Evolutionary conservation across 1,140 invertebrate genomes (phyloP).

Genomic region (Drosophila nannoptera): DNA sequence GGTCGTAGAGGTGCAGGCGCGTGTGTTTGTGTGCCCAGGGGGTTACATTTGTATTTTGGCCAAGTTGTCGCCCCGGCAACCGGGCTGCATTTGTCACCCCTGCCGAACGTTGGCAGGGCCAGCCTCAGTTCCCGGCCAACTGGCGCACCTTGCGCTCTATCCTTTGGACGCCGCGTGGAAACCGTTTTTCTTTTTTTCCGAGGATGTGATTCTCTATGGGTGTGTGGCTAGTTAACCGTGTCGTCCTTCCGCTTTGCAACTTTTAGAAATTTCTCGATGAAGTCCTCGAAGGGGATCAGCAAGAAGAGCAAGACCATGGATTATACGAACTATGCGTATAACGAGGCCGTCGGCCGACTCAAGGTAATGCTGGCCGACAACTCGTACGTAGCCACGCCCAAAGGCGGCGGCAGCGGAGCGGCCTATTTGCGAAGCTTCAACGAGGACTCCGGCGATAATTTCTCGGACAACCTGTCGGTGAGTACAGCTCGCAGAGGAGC

Average conservation of each 20-base stretch:
- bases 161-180: slow-evolving; percentile 12
- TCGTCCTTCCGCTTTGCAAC: slow-evolving; percentile 13
- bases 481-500: slow-evolving; percentile 7
- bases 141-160: slow-evolving; percentile 20
- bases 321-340: slow-evolving; percentile 89
- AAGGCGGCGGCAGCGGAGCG: slow-evolving; percentile 47
- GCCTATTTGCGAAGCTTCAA: slow-evolving; percentile 78
- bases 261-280: slow-evolving; percentile 77
- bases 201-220: slow-evolving; percentile 54
- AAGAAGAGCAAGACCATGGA: slow-evolving; percentile 83
- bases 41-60: slow-evolving; percentile 66
- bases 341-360: slow-evolving; percentile 88
- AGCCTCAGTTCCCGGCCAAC: slow-evolving; percentile 46
- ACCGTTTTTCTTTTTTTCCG: too few relatives aligned
- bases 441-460: slow-evolving; percentile 81
- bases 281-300: slow-evolving; percentile 67
- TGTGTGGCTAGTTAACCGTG: slow-evolving; percentile 16
- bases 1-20: slow-evolving; percentile 5
- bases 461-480: slow-evolving; percentile 78
- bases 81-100: slow-evolving; percentile 55
- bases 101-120: slow-evolving; percentile 6
- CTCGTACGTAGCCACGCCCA: slow-evolving; percentile 83
- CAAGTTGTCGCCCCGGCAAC: slow-evolving; percentile 67
- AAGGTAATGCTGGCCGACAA: slow-evolving; percentile 86
- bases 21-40: slow-evolving; percentile 22